Conservation (phyloP, 2,888 invertebrate species). For the Ceraclea dissimilis region DNA sequence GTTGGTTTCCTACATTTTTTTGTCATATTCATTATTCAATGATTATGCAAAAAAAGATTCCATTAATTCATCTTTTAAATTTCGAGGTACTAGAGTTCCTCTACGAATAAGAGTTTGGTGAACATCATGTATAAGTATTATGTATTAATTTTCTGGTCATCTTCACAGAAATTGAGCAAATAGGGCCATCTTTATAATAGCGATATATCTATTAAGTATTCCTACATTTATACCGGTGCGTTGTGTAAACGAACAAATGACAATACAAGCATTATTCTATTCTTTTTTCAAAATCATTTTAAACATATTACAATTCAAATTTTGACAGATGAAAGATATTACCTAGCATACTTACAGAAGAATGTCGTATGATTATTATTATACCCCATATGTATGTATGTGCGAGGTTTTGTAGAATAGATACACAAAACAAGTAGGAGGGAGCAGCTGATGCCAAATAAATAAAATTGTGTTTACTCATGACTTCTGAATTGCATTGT, state of each 20-base stretch:
- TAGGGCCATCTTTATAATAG: constrained; percentile 15
- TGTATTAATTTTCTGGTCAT: constrained; percentile 20
- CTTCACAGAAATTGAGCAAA: constrained; percentile 17
- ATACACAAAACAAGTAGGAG: not conserved
- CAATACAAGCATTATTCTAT: not conserved
- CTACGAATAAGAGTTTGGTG: not conserved
- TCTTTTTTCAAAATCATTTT: constrained; percentile 6
- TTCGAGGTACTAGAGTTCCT: not conserved
- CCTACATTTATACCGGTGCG: no score
- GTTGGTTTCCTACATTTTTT: no score
- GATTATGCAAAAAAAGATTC: no score
- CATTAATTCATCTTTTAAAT: no score
- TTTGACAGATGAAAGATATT: constrained; percentile 4
- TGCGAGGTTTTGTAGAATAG: not conserved
- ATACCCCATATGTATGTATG: not conserved
- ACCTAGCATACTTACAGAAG: no score
- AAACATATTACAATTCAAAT: constrained; percentile 9
- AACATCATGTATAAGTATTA: no score
- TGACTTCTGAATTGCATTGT: constrained; percentile 12
- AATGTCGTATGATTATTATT: not conserved
- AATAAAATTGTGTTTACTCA: constrained; percentile 6
- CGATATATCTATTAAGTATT: not conserved
- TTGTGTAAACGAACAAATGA: constrained; percentile 1
- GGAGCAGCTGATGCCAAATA: constrained; percentile 8
- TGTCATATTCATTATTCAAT: no score